Percentiles rank a stretch among this genome's conserved stretches.
Conservation (phyloP, 2,888 invertebrate species). For the Pandemis corylana region DNA sequence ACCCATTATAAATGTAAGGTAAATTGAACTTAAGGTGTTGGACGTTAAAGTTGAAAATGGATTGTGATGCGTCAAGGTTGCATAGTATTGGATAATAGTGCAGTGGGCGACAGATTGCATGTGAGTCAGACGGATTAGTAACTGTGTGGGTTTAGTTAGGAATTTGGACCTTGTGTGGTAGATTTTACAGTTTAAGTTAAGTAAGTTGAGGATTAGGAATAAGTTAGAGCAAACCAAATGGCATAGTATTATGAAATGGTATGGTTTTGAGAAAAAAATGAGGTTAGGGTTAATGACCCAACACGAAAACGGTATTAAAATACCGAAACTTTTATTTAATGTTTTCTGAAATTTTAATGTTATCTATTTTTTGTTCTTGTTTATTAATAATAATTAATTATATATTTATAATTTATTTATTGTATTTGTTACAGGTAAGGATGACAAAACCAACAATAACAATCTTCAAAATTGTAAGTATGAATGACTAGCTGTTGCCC, state of each 20-base stretch:
- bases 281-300: too few relatives aligned
- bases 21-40: neutral
- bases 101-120: slow-evolving; percentile 60
- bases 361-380: too few relatives aligned
- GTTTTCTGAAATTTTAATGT: too few relatives aligned
- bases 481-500: too few relatives aligned
- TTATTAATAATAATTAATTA: too few relatives aligned
- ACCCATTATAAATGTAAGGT: neutral
- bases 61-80: neutral
- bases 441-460: neutral
- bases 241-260: too few relatives aligned
- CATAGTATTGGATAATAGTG: slow-evolving; percentile 54
- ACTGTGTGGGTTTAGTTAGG: neutral
- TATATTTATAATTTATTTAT: neutral
- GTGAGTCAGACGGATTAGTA: slow-evolving; percentile 53
- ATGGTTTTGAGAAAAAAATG: too few relatives aligned
- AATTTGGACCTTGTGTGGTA: neutral
- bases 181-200: neutral
- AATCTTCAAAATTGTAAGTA: neutral
- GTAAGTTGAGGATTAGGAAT: neutral
- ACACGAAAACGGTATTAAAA: too few relatives aligned
- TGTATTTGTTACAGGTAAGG: neutral
- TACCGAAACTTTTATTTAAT: too few relatives aligned
- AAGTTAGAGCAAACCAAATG: neutral
- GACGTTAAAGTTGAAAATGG: slow-evolving; percentile 4